A percentile compares a stretch with the other conserved stretches of the same genome.
These are phyloP conservation scores for Auanema freiburgensis DNA, from an alignment of 2,888 invertebrate species.

Conservation along the genomic window DNA sequence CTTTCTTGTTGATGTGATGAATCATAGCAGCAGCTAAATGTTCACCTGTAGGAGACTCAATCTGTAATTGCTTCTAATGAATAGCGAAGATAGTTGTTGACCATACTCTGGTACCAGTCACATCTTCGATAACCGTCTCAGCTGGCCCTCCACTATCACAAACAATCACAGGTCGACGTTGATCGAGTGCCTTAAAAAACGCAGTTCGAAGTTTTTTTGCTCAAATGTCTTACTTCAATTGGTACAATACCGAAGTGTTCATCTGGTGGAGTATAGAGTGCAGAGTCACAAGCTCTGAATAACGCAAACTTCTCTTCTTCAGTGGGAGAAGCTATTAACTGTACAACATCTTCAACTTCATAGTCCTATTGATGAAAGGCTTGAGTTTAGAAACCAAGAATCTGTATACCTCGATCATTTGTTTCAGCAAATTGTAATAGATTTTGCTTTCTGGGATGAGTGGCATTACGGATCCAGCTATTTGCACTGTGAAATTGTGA, in stretches of 20 bases:
- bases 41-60: conserved; percentile 54
- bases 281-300: conserved; percentile 65
- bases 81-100: too few relatives aligned
- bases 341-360: conserved; percentile 63
- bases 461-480: conserved; percentile 67
- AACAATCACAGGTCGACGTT: conserved; percentile 88
- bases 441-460: conserved; percentile 67
- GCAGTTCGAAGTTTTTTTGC: background rate
- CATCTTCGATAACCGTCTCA: conserved; percentile 77
- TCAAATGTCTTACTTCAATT: conserved; percentile 71
- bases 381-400: too few relatives aligned
- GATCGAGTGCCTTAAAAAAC: conserved; percentile 85
- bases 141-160: conserved; percentile 92
- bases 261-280: conserved; percentile 88
- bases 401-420: conserved; percentile 61
- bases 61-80: conserved; percentile 33
- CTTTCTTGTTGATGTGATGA: conserved; percentile 54
- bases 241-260: conserved; percentile 99
- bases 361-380: conserved; percentile 42
- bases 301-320: conserved; percentile 66
- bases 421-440: conserved; percentile 66
- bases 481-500: conserved; percentile 44
- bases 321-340: conserved; percentile 67
- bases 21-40: conserved; percentile 60
- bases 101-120: conserved; percentile 66